Percentiles rank a stretch among this genome's conserved stretches.
These are phyloP conservation scores for Turritopsis rubra DNA, from an alignment of 30 jellyfish, hydroid and myxozoan genomes.

Conservation along the genomic window DNA sequence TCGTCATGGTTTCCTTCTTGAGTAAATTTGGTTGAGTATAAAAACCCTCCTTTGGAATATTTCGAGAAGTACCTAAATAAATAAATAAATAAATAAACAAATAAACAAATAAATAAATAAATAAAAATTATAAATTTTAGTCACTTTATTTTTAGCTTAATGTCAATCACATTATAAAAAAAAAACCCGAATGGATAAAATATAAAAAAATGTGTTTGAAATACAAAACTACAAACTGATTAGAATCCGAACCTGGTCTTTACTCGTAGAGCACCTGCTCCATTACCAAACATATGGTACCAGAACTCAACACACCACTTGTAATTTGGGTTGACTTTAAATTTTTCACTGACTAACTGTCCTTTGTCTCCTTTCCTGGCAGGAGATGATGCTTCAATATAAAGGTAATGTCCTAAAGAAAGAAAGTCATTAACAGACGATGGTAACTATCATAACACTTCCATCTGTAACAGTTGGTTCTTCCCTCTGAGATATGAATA, in stretches of 20 bases:
- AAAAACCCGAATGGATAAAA: too few relatives aligned
- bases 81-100: too few relatives aligned
- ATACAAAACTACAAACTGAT: background rate
- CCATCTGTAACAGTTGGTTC: too few relatives aligned
- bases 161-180: too few relatives aligned
- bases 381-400: slow-evolving; percentile 89
- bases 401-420: slow-evolving; percentile 72
- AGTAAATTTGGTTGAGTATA: slow-evolving; percentile 40
- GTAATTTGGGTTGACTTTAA: slow-evolving; percentile 80
- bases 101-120: too few relatives aligned
- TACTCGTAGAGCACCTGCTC: slow-evolving; percentile 59
- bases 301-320: slow-evolving; percentile 90
- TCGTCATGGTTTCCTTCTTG: slow-evolving; percentile 65
- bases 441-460: too few relatives aligned
- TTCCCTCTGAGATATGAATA: too few relatives aligned
- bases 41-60: slow-evolving; percentile 55
- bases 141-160: too few relatives aligned
- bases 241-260: slow-evolving; percentile 43
- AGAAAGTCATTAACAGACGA: background rate
- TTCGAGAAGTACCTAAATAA: slow-evolving; percentile 39
- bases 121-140: too few relatives aligned
- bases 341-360: slow-evolving; percentile 71
- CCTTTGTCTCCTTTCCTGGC: slow-evolving; percentile 70
- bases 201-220: background rate
- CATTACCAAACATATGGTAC: slow-evolving; percentile 82